These are phyloP conservation scores for Chrysochloris asiatica DNA, from an alignment of 2,113 vertebrate genomes.

Conservation along the genomic window DNA sequence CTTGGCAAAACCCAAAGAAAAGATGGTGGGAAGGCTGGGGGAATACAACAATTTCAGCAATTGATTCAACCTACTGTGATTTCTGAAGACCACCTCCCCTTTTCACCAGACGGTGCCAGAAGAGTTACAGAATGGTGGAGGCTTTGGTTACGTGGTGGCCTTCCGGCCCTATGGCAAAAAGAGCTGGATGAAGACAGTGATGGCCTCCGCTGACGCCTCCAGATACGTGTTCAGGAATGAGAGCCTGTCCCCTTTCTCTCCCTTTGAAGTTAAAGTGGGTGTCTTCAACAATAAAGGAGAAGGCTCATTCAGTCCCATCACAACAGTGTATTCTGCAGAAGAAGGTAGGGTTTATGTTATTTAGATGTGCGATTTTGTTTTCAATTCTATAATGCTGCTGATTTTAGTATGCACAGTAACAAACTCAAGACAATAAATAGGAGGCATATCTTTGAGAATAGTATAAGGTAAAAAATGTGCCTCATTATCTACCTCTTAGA, in stretches of 20 bases:
- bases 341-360: slow-evolving; percentile 88
- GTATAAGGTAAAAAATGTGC: background rate
- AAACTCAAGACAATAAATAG: no score
- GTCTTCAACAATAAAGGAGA: slow-evolving; percentile 99
- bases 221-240: slow-evolving; percentile 97
- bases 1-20: background rate
- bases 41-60: rapidly evolving
- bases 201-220: slow-evolving; percentile 92
- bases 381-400: background rate
- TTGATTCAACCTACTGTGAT: background rate
- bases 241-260: slow-evolving; percentile 95
- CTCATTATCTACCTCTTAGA: rapidly evolving
- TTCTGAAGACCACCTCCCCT: background rate
- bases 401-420: background rate
- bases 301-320: slow-evolving; percentile 92
- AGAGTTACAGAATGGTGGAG: slow-evolving; percentile 95
- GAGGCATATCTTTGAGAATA: background rate
- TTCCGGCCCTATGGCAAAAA: slow-evolving; percentile 92
- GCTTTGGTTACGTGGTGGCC: slow-evolving; percentile 98
- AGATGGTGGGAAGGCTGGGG: rapidly evolving
- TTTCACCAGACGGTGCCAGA: slow-evolving; percentile 93
- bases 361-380: background rate
- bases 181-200: slow-evolving; percentile 98
- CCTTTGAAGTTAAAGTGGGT: slow-evolving; percentile 96
- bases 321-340: slow-evolving; percentile 94